phyloP scores from a whole-genome alignment of 2,888 invertebrate species.

The Pyrrhia umbra region DNA sequence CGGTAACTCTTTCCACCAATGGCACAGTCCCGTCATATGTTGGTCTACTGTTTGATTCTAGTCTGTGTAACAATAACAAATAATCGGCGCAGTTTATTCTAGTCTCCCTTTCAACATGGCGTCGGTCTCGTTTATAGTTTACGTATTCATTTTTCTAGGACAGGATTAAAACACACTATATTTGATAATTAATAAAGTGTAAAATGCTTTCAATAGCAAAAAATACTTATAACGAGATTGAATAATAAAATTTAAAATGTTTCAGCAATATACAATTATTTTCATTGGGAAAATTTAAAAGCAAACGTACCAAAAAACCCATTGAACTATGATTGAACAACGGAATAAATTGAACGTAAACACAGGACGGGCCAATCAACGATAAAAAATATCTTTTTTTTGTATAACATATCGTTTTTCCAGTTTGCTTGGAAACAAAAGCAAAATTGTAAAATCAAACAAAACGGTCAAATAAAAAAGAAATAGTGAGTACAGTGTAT shows the following conservation, averaged over 20 bases:
- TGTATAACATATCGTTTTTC: neutral
- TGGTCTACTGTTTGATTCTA: neutral
- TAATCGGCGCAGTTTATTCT: neutral
- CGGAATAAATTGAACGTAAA: neutral
- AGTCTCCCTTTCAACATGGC: neutral
- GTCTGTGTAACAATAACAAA: neutral
- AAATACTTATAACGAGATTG: neutral
- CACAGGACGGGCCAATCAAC: too few species aligned
- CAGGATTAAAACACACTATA: too few species aligned
- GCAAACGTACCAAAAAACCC: neutral
- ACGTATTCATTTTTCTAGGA: too few species aligned
- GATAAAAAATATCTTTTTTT: neutral
- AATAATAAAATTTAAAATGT: neutral
- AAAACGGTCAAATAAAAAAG: slow-evolving; percentile 1
- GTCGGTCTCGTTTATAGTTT: neutral
- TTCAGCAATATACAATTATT: neutral
- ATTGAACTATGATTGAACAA: neutral
- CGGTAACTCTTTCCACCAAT: too few species aligned
- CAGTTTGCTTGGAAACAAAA: neutral
- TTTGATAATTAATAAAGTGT: too few species aligned
- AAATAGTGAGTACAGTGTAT: neutral
- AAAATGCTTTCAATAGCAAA: too few species aligned
- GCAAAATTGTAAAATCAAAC: neutral
- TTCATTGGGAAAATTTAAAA: neutral
- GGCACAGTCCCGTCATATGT: too few species aligned